Evolutionary conservation across 1,140 invertebrate species (phyloP).

Genomic region (Sycophila sp.): DNA sequence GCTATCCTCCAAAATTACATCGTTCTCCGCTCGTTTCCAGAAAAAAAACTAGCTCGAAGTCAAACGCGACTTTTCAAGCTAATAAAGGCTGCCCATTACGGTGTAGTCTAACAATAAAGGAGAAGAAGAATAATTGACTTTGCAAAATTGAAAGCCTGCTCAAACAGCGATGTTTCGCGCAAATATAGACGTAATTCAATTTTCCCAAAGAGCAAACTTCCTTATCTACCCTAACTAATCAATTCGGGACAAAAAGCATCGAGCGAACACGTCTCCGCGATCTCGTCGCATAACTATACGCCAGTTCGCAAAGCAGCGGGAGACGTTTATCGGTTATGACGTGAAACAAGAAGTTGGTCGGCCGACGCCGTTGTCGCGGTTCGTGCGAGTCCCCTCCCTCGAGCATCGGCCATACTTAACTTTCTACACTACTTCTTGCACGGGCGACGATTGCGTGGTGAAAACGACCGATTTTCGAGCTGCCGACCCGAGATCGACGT

Average conservation of each 20-base stretch:
- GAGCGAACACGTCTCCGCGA: no score
- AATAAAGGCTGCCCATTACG: no score
- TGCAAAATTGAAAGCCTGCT: background rate
- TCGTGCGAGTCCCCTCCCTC: background rate
- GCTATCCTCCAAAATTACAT: no score
- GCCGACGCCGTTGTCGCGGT: background rate
- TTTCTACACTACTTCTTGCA: background rate
- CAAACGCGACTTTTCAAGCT: no score
- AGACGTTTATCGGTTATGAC: background rate
- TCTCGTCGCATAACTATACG: conserved; percentile 1
- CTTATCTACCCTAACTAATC: conserved; percentile 7
- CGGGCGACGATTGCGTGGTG: background rate
- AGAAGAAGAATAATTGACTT: no score
- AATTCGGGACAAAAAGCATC: conserved; percentile 7
- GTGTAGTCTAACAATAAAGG: no score
- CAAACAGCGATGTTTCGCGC: background rate
- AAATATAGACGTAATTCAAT: conserved; percentile 5
- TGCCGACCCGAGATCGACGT: no score
- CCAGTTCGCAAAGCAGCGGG: background rate
- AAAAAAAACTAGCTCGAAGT: no score
- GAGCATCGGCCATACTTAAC: background rate
- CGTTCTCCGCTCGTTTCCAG: no score
- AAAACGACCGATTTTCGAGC: no score
- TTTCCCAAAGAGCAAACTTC: background rate
- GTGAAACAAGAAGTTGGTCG: conserved; percentile 8